Base-by-base conservation (phyloP, 2,113 vertebrate species). In the Sceloporus undulatus region DNA sequence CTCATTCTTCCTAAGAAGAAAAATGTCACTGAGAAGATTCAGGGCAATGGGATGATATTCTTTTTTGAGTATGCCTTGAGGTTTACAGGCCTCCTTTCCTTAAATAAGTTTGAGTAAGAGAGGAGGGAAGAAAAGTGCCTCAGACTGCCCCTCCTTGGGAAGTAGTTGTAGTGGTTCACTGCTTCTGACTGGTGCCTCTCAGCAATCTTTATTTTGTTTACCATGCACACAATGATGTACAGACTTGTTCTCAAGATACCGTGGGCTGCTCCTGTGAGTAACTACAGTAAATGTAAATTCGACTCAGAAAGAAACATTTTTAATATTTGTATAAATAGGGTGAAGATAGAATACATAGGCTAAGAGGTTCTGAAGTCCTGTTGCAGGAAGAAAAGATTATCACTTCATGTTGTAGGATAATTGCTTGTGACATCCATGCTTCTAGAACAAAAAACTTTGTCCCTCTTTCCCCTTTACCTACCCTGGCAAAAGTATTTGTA, bases 191-290 rank as follows among this genome's bases (percentile, higher is more conserved):
- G 54, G 70, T 40, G 9, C 25, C 23, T 86, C 52, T 38, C 68
- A 78, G 74, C 62, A 27, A 13, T 76, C 29, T 76, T 29, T 42
- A 13, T 74, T 81, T 87, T 82, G 56, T 48, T 82, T 75, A 52
- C 9, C 9, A 34, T 59, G 25, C 7, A 34, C 75, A 4, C 19
- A 48, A 62, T 66, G 27, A 66, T 77, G 18, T 25, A 42, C 9
- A 42, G 14, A 27, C 0, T 4, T 29, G 34, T 54, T 29, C 59
- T 54, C 38, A 27, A n/a, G 18, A 70, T 62, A 23, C 16, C 9
- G 13, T 82, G 27, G 79, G 8, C 40, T 65, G 38, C 16, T 70
- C 23, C 65, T 54, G 21, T 54, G 23, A 10, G 16, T 40, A 40
- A 29, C 42, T 79, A 65, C 14, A 48, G 48, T 48, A 29, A 38